These are phyloP conservation scores for Mormyrops boulengeri DNA, from an alignment of 2,797 vertebrate genomes.

Conservation along the genomic window DNA sequence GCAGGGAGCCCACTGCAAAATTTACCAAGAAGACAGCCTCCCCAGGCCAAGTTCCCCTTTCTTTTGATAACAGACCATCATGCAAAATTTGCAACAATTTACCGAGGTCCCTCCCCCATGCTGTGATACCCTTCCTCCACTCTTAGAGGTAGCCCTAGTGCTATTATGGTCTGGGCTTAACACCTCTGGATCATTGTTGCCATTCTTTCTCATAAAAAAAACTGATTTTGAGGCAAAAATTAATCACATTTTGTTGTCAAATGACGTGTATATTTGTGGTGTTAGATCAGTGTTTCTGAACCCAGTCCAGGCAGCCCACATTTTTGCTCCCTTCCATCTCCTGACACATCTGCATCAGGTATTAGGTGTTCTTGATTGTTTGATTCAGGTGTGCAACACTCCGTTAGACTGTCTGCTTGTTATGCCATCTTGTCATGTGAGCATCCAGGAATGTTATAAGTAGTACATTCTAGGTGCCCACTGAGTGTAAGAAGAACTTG, in stretches of 20 bases:
- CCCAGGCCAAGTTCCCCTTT: not conserved
- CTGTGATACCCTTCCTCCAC: not conserved
- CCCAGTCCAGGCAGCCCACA: not conserved
- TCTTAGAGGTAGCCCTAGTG: not conserved
- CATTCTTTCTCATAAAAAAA: not conserved
- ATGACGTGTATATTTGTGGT: not conserved
- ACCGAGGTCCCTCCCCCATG: not conserved
- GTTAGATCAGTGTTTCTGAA: not conserved
- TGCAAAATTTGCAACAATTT: not conserved
- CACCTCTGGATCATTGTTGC: not conserved
- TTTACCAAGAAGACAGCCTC: not conserved
- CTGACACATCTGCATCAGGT: not conserved
- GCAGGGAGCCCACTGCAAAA: not conserved
- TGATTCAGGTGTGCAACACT: not conserved
- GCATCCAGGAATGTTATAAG: not conserved
- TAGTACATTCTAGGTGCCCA: not conserved
- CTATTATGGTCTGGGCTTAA: not conserved
- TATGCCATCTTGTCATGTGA: not conserved
- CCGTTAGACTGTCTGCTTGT: not conserved
- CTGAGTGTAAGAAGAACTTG: not conserved
- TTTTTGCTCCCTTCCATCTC: not conserved
- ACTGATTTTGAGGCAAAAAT: not conserved
- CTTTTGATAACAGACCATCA: not conserved
- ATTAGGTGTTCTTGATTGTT: not conserved
- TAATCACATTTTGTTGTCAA: not conserved